Evolutionary conservation across 2,797 vertebrate genomes (phyloP).

Genomic region (Hypotaenidia philippensis): DNA sequence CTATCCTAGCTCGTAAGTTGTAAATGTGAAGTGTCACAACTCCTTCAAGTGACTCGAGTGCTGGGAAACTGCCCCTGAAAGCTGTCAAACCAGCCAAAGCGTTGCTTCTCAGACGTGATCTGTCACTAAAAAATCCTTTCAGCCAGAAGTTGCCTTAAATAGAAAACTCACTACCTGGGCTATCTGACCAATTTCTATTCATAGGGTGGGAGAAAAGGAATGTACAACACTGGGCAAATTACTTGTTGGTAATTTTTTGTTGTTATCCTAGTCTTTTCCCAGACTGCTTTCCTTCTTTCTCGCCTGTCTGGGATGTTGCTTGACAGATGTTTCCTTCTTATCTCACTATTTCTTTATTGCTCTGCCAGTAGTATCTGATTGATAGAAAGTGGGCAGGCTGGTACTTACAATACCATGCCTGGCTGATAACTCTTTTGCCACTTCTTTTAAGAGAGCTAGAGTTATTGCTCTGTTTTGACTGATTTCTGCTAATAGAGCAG

Average conservation of each 20-base stretch:
- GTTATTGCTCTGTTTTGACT: constrained; percentile 25
- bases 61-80: constrained; percentile 52
- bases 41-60: not conserved
- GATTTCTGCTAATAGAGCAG: not conserved
- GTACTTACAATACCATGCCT: constrained; percentile 37
- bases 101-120: not conserved
- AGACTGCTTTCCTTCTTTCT: not conserved
- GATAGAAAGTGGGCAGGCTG: constrained; percentile 62
- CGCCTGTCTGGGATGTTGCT: not conserved
- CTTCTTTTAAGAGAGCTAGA: constrained; percentile 2
- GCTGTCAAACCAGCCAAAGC: constrained; percentile 38
- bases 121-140: constrained; percentile 45
- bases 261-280: constrained; percentile 17
- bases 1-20: not conserved
- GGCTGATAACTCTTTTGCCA: constrained; percentile 51
- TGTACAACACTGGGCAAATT: not conserved
- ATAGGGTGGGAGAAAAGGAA: not conserved
- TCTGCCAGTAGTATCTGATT: constrained; percentile 59
- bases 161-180: not conserved
- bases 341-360: constrained; percentile 66
- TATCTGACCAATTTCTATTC: constrained; percentile 50
- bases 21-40: constrained; percentile 28
- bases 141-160: constrained; percentile 5
- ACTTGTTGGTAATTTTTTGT: constrained; percentile 33
- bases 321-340: constrained; percentile 59